Evolutionary conservation across 92 coral and sea anemone genomes (phyloP).

Genomic region (Zoanthus sociatus): DNA sequence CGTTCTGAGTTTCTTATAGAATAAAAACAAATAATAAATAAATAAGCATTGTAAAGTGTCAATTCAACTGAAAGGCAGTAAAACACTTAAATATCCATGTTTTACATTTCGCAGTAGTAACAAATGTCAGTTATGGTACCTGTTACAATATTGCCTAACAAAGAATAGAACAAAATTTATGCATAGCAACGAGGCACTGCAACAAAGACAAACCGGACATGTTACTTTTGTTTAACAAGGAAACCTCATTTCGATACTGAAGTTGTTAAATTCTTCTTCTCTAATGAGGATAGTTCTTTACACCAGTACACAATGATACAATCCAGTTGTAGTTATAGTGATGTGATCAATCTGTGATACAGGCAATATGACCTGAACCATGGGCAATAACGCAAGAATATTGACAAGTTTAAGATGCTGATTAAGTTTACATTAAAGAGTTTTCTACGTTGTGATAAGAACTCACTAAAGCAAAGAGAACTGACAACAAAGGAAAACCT

Average conservation of each 20-base stretch:
- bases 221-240: background rate
- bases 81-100: too few relatives aligned
- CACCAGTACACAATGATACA: background rate
- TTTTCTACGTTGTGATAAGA: background rate
- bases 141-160: background rate
- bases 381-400: background rate
- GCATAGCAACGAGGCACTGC: background rate
- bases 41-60: too few relatives aligned
- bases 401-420: background rate
- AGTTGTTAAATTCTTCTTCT: background rate
- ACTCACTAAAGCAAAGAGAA: background rate
- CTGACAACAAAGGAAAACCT: background rate
- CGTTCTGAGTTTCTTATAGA: too few relatives aligned
- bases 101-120: too few relatives aligned
- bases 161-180: background rate
- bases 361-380: background rate
- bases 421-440: background rate
- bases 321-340: background rate
- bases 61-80: too few relatives aligned
- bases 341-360: conserved; percentile 18
- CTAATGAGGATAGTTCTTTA: background rate
- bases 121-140: background rate
- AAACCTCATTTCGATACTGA: background rate
- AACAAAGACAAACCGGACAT: background rate
- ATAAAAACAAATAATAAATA: too few relatives aligned